Conservation (phyloP, 1,140 invertebrate species). For the Zaprionus davidi region DNA sequence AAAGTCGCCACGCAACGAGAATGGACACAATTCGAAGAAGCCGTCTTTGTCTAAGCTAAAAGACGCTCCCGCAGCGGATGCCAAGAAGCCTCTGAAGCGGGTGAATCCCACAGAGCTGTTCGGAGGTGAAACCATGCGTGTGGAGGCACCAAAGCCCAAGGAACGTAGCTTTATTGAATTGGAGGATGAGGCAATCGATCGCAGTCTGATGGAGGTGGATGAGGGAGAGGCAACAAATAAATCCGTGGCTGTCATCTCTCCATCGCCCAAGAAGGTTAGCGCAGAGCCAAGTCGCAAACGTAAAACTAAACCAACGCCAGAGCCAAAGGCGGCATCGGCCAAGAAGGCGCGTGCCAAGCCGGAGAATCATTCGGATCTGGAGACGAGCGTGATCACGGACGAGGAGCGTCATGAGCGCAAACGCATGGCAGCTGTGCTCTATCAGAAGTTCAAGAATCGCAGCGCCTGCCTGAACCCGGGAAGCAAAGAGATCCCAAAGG, state of each 20-base stretch:
- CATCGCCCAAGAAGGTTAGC: conserved; percentile 7
- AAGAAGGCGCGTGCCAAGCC: conserved; percentile 45
- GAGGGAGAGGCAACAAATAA: conserved; percentile 20
- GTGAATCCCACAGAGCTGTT: conserved; percentile 70
- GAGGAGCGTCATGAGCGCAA: conserved; percentile 88
- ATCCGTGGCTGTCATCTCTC: conserved; percentile 10
- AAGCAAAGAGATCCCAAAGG: conserved; percentile 92
- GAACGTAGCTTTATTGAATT: conserved; percentile 56
- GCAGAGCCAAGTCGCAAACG: conserved; percentile 31
- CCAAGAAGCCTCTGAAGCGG: conserved; percentile 35
- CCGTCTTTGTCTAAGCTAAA: conserved; percentile 65
- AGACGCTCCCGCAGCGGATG: conserved; percentile 2
- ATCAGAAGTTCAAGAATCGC: conserved; percentile 90
- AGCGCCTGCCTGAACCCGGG: conserved; percentile 91
- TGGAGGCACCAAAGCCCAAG: conserved; percentile 66
- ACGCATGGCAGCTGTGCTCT: conserved; percentile 87
- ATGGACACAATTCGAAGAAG: conserved; percentile 49
- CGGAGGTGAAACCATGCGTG: conserved; percentile 73
- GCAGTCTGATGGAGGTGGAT: conserved; percentile 74
- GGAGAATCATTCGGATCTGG: conserved; percentile 49
- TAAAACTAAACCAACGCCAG: conserved; percentile 8
- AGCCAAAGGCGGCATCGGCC: conserved; percentile 4
- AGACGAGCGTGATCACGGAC: conserved; percentile 85
- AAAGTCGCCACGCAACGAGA: conserved; percentile 16
- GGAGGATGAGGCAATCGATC: conserved; percentile 69